Evolutionary conservation across 2,888 invertebrate genomes (phyloP).

Genomic region (Ceriagrion tenellum): DNA sequence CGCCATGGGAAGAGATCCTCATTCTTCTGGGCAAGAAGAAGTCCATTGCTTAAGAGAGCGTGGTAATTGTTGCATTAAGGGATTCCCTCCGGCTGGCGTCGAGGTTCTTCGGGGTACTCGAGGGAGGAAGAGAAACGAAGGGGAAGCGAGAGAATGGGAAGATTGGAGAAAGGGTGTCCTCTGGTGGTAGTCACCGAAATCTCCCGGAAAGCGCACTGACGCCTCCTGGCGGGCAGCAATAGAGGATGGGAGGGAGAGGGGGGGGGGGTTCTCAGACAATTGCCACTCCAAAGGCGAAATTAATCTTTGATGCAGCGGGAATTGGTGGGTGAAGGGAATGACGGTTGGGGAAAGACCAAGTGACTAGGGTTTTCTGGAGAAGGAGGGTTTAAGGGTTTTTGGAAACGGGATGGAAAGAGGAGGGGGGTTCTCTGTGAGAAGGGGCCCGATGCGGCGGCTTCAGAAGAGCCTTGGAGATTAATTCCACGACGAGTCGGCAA

Average conservation of each 20-base stretch:
- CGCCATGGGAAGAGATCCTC: background rate
- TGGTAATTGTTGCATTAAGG: constrained; percentile 5
- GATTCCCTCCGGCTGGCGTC: background rate
- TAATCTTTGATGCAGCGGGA: constrained; percentile 15
- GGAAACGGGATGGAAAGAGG: background rate
- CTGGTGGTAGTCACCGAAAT: background rate
- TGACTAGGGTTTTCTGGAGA: background rate
- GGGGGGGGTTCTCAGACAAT: background rate
- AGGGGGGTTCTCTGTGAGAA: background rate
- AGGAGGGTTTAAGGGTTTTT: background rate
- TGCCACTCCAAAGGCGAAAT: constrained; percentile 19
- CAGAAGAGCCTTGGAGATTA: constrained; percentile 29
- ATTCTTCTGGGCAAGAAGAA: background rate
- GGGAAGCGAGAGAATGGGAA: background rate
- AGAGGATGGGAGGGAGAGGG: too few species aligned
- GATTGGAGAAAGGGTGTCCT: background rate
- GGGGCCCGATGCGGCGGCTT: background rate
- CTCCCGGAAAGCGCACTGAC: constrained; percentile 6
- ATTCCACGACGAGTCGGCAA: constrained; percentile 37
- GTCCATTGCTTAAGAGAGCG: constrained; percentile 1
- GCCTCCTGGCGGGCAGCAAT: background rate
- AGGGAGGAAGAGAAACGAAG: background rate
- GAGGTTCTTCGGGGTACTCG: background rate
- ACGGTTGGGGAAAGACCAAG: background rate
- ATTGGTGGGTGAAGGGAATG: background rate